Evolutionary conservation across 2,888 invertebrate genomes (phyloP).

Genomic region (Beris chalybata): DNA sequence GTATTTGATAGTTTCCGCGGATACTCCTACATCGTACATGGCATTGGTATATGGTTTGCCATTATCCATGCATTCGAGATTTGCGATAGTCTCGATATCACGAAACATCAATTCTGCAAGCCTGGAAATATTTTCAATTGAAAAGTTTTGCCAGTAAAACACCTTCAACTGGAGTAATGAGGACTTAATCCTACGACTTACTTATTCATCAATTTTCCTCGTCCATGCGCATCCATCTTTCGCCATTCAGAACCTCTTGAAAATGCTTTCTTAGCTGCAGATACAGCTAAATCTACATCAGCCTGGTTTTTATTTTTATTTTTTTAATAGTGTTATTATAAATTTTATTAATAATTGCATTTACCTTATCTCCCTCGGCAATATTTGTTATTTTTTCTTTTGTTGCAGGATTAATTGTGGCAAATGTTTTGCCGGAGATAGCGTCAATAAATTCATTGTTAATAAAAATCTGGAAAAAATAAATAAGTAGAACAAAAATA

Average conservation of each 20-base stretch:
- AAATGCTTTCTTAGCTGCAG: conserved; percentile 78
- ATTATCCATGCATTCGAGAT: conserved; percentile 77
- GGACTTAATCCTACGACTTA: conserved; percentile 50
- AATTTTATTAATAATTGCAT: background rate
- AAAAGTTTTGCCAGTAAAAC: too few species aligned
- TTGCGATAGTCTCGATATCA: conserved; percentile 71
- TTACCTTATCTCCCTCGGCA: conserved; percentile 82
- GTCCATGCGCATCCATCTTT: conserved; percentile 75
- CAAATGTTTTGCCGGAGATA: conserved; percentile 81
- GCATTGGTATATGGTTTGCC: conserved; percentile 71
- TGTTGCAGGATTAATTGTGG: conserved; percentile 81
- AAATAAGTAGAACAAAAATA: background rate
- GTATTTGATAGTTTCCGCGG: conserved; percentile 62
- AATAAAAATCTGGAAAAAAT: conserved; percentile 72
- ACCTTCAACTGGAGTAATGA: too few species aligned
- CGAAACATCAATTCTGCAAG: conserved; percentile 78
- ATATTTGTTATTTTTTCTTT: conserved; percentile 75
- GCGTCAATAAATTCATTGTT: conserved; percentile 83
- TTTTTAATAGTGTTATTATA: too few species aligned
- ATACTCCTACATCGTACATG: conserved; percentile 58
- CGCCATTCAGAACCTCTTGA: conserved; percentile 59
- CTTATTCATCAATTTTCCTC: conserved; percentile 70
- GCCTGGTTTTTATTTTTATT: conserved; percentile 57
- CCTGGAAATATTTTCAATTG: conserved; percentile 47
- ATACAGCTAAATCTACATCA: conserved; percentile 79